Conservation (phyloP, 1,140 invertebrate species). For the Trichonephila inaurata region DNA sequence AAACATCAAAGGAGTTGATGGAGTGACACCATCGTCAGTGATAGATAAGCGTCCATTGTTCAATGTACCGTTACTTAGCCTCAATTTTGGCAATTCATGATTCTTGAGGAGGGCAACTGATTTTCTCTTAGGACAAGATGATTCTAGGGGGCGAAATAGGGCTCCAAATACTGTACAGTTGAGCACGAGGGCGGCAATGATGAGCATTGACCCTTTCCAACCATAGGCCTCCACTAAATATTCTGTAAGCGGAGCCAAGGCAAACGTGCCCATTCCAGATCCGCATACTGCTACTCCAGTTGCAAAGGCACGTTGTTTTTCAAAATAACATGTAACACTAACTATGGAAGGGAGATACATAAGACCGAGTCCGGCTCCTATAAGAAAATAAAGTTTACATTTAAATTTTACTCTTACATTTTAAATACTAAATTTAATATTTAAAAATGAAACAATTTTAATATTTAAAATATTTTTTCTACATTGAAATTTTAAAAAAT, state of each 20-base stretch:
- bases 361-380: slow-evolving; percentile 96
- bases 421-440: not conserved
- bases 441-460: no score
- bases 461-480: no score
- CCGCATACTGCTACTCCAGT: slow-evolving; percentile 90
- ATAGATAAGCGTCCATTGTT: slow-evolving; percentile 24
- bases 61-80: not conserved
- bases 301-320: slow-evolving; percentile 83
- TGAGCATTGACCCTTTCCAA: slow-evolving; percentile 80
- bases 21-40: slow-evolving; percentile 15
- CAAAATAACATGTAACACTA: slow-evolving; percentile 85
- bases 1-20: slow-evolving; percentile 54
- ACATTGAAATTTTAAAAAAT: no score
- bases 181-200: slow-evolving; percentile 80
- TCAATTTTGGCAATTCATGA: slow-evolving; percentile 31
- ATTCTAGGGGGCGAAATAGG: slow-evolving; percentile 77
- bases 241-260: slow-evolving; percentile 81
- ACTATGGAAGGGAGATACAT: slow-evolving; percentile 97
- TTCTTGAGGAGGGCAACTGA: not conserved
- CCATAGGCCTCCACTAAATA: slow-evolving; percentile 78
- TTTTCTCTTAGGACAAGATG: not conserved
- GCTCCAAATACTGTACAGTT: slow-evolving; percentile 80
- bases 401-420: not conserved
- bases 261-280: slow-evolving; percentile 93
- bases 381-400: slow-evolving; percentile 75